Percentiles rank a stretch among this genome's conserved stretches.
Evolutionary conservation across 1,140 invertebrate genomes (phyloP).

Genomic region (Heliconius congener): DNA sequence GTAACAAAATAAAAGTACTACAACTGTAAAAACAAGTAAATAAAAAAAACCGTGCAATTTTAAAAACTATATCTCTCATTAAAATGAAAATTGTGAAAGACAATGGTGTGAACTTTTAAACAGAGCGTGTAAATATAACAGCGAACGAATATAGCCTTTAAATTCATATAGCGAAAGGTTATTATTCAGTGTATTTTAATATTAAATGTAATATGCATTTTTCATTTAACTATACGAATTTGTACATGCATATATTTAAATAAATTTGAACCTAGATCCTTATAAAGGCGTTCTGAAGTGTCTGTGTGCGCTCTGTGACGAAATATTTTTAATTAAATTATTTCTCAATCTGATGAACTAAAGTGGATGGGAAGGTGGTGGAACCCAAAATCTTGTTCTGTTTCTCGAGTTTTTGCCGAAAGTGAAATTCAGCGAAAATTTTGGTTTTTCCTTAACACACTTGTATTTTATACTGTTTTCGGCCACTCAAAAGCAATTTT

Average conservation of each 20-base stretch:
- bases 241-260: background rate
- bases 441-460: too few relatives aligned
- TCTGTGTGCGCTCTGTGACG: too few relatives aligned
- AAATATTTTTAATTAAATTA: background rate
- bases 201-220: slow-evolving; percentile 2
- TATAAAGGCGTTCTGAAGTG: background rate
- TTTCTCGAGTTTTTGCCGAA: too few relatives aligned
- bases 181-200: background rate
- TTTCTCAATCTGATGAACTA: too few relatives aligned
- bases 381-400: too few relatives aligned
- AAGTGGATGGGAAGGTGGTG: too few relatives aligned
- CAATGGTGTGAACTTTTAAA: slow-evolving; percentile 16
- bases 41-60: slow-evolving; percentile 5
- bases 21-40: background rate
- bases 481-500: background rate
- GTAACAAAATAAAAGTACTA: too few relatives aligned
- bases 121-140: background rate
- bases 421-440: too few relatives aligned
- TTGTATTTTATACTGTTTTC: too few relatives aligned
- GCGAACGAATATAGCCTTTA: background rate
- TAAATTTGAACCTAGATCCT: background rate
- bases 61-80: slow-evolving; percentile 18
- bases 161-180: background rate
- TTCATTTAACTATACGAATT: background rate
- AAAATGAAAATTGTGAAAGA: slow-evolving; percentile 18